These are phyloP conservation scores for Xenopus tropicalis DNA, from an alignment of 2,113 vertebrate genomes.

Conservation along the genomic window DNA sequence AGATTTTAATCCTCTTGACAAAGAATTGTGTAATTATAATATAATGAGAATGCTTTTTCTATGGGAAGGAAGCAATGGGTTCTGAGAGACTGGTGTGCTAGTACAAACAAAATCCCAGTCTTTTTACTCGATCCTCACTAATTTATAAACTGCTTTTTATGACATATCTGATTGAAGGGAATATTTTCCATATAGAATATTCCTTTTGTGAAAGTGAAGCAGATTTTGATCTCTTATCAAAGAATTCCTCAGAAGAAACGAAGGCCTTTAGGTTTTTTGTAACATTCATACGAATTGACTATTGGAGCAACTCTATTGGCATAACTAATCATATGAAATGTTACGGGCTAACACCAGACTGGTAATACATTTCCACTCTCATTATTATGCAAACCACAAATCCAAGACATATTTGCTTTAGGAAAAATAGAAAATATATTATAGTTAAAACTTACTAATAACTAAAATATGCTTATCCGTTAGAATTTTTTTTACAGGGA, in stretches of 20 bases:
- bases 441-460: slow-evolving; percentile 49
- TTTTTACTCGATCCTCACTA: too few relatives aligned
- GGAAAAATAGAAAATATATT: slow-evolving; percentile 40
- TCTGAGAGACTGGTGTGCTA: too few relatives aligned
- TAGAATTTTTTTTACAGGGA: slow-evolving; percentile 23
- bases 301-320: slow-evolving; percentile 15
- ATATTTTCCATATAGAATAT: slow-evolving; percentile 17
- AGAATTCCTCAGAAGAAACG: slow-evolving; percentile 2
- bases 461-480: slow-evolving; percentile 45
- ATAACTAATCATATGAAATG: slow-evolving; percentile 26
- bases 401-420: slow-evolving; percentile 30
- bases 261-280: slow-evolving; percentile 9
- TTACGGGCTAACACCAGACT: neutral
- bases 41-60: too few relatives aligned
- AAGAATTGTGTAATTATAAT: too few relatives aligned
- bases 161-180: neutral
- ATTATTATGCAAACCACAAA: slow-evolving; percentile 6
- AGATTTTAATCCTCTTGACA: too few relatives aligned
- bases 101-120: too few relatives aligned
- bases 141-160: neutral
- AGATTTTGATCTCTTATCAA: slow-evolving; percentile 26
- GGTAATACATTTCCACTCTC: slow-evolving; percentile 19
- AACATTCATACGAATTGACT: slow-evolving; percentile 9
- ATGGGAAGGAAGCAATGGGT: too few relatives aligned
- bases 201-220: slow-evolving; percentile 11